These are phyloP conservation scores for Drosophila meridiana DNA, from an alignment of 2,888 invertebrate genomes.

Conservation along the genomic window DNA sequence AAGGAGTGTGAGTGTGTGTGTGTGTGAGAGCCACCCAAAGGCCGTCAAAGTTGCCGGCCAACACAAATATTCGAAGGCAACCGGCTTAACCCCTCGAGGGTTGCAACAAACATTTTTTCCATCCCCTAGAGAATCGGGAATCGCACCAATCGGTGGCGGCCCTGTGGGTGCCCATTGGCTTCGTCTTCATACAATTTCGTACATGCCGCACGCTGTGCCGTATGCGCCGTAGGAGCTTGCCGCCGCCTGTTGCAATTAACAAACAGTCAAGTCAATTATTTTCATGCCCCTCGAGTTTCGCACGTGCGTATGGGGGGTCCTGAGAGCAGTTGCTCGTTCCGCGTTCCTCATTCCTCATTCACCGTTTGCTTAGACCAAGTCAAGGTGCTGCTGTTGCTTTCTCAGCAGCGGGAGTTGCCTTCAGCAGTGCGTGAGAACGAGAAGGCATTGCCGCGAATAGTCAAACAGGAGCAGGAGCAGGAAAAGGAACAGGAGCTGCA, in stretches of 20 bases:
- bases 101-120: slow-evolving; percentile 52
- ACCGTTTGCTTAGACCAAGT: background rate
- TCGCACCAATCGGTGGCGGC: slow-evolving; percentile 78
- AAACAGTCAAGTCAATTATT: slow-evolving; percentile 75
- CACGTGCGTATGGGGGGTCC: slow-evolving; percentile 82
- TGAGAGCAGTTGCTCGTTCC: slow-evolving; percentile 1
- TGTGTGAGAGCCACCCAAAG: slow-evolving; percentile 44
- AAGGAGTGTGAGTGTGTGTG: background rate
- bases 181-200: background rate
- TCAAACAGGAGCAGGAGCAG: slow-evolving; percentile 10
- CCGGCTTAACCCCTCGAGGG: slow-evolving; percentile 64
- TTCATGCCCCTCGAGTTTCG: slow-evolving; percentile 57
- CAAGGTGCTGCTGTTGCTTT: slow-evolving; percentile 66
- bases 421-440: slow-evolving; percentile 57
- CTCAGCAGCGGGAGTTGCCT: slow-evolving; percentile 79
- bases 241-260: slow-evolving; percentile 70
- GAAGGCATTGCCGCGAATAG: slow-evolving; percentile 36
- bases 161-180: slow-evolving; percentile 74
- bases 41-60: slow-evolving; percentile 10
- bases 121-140: slow-evolving; percentile 67
- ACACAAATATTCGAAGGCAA: slow-evolving; percentile 4
- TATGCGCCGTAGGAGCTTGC: slow-evolving; percentile 60
- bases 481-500: slow-evolving; percentile 23
- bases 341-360: background rate
- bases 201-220: slow-evolving; percentile 64